phyloP scores from a whole-genome alignment of 2,113 vertebrate species.

The Andinoacara biseriatus region DNA sequence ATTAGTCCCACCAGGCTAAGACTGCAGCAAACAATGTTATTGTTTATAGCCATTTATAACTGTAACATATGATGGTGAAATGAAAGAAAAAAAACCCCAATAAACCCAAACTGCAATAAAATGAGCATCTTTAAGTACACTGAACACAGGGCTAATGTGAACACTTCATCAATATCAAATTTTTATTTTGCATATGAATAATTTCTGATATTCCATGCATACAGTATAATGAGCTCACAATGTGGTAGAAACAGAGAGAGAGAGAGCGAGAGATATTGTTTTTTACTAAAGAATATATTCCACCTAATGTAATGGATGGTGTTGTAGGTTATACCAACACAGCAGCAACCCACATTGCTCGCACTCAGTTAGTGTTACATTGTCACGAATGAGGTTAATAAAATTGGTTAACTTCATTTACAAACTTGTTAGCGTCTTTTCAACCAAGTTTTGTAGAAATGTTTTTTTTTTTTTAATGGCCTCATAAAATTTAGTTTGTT shows the following conservation, averaged over 20 bases:
- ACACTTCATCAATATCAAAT: constrained; percentile 54
- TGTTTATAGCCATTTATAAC: neutral
- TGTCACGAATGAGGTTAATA: constrained; percentile 66
- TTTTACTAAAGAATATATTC: constrained; percentile 57
- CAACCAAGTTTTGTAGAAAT: constrained; percentile 28
- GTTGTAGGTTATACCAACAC: constrained; percentile 66
- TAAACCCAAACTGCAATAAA: neutral
- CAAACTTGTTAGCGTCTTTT: constrained; percentile 52
- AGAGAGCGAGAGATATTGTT: constrained; percentile 23
- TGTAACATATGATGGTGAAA: neutral
- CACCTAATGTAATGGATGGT: constrained; percentile 60
- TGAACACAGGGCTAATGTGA: constrained; percentile 3
- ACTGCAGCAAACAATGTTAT: neutral
- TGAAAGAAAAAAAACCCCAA: neutral
- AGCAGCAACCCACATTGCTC: constrained; percentile 67
- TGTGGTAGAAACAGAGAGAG: constrained; percentile 37
- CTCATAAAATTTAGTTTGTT: constrained; percentile 12
- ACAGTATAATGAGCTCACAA: constrained; percentile 69
- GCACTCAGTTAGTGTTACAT: constrained; percentile 61
- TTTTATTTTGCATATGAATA: constrained; percentile 77
- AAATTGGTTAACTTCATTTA: constrained; percentile 49
- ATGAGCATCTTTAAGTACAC: neutral
- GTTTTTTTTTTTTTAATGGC: constrained; percentile 27
- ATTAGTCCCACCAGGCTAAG: neutral
- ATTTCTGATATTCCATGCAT: constrained; percentile 75